Evolutionary conservation across 2,113 vertebrate species (phyloP).

Genomic region (Pelobates fuscus): DNA sequence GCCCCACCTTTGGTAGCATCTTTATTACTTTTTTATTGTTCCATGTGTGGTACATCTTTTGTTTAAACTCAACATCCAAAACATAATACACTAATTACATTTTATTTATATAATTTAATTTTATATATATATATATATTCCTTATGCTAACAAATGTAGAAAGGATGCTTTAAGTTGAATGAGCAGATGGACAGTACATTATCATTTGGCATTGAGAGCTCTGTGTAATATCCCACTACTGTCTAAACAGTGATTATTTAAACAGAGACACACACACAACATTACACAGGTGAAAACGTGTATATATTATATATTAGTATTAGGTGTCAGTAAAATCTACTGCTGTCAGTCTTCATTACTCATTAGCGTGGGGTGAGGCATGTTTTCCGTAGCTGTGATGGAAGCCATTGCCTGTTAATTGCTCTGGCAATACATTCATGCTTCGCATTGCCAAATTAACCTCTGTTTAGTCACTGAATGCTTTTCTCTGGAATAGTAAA

Average conservation of each 20-base stretch:
- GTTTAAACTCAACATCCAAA: too few relatives aligned
- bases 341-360: not conserved
- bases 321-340: not conserved
- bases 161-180: too few relatives aligned
- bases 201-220: not conserved
- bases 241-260: not conserved
- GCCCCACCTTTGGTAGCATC: too few relatives aligned
- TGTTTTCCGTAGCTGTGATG: not conserved
- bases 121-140: too few relatives aligned
- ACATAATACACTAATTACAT: too few relatives aligned
- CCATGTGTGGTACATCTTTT: too few relatives aligned
- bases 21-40: too few relatives aligned
- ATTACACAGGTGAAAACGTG: too few relatives aligned
- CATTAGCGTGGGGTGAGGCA: not conserved
- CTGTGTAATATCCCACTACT: not conserved
- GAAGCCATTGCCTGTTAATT: not conserved
- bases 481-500: not conserved
- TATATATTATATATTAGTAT: not conserved
- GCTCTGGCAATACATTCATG: not conserved
- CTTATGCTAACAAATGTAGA: too few relatives aligned
- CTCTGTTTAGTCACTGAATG: conserved; percentile 3
- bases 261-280: not conserved
- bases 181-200: too few relatives aligned
- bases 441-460: not conserved
- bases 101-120: too few relatives aligned